These are phyloP conservation scores for Ooceraea biroi DNA, from an alignment of 1,140 invertebrate species.

Conservation along the genomic window DNA sequence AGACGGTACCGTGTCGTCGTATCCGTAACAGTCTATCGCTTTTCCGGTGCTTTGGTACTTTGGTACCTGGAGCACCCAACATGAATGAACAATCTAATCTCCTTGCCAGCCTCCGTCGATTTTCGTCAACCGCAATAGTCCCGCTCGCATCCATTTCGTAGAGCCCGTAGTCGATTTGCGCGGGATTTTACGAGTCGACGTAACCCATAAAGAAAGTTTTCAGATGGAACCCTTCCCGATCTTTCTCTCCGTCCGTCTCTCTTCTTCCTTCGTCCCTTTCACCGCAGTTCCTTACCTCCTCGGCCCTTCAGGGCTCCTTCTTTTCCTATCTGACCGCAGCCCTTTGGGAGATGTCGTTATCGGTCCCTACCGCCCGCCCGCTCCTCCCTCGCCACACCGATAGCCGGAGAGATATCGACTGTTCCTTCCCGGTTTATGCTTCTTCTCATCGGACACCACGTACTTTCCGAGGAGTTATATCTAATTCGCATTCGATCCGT, in stretches of 20 bases:
- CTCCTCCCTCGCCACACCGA: background rate
- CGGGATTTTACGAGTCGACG: slow-evolving; percentile 69
- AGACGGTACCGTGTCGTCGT: no score
- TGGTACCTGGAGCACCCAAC: no score
- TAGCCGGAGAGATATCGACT: slow-evolving; percentile 41
- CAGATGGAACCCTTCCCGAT: slow-evolving; percentile 52
- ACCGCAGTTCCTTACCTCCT: background rate
- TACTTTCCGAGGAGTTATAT: slow-evolving; percentile 33
- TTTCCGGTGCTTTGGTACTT: background rate
- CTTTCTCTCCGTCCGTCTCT: slow-evolving; percentile 13
- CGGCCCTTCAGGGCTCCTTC: slow-evolving; percentile 39
- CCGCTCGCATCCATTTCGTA: slow-evolving; percentile 51
- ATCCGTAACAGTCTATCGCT: background rate
- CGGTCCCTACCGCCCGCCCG: background rate
- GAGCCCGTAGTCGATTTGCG: slow-evolving; percentile 61
- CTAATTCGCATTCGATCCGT: slow-evolving; percentile 50
- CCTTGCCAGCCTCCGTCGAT: slow-evolving; percentile 8
- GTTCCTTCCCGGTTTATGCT: slow-evolving; percentile 31
- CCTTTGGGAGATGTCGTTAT: slow-evolving; percentile 61
- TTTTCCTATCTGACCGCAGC: slow-evolving; percentile 55
- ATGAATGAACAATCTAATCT: slow-evolving; percentile 37
- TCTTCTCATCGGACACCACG: slow-evolving; percentile 34
- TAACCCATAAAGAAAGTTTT: slow-evolving; percentile 72
- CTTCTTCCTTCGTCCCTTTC: background rate
- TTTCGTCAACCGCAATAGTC: slow-evolving; percentile 28